Conservation (phyloP, 1,140 invertebrate genomes). For the Tribolium madens region DNA sequence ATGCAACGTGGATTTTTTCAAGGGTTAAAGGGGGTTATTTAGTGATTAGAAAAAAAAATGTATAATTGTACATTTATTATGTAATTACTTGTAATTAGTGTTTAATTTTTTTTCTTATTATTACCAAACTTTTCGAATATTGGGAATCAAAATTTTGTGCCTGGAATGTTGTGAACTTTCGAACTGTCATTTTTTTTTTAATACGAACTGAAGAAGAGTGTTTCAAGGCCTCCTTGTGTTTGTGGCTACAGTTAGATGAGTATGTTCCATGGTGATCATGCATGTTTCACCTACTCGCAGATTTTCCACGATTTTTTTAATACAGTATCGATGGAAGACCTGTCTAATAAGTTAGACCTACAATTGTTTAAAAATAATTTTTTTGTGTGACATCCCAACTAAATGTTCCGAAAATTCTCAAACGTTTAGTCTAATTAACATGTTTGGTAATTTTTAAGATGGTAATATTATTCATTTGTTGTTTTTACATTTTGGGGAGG, state of each 20-base stretch:
- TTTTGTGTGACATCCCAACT: background rate
- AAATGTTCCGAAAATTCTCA: no score
- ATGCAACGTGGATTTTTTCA: slow-evolving; percentile 4
- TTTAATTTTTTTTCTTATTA: background rate
- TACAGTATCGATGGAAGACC: background rate
- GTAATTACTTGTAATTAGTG: background rate
- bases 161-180: slow-evolving; percentile 22
- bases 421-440: no score
- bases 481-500: background rate
- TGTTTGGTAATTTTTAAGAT: background rate
- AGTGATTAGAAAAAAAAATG: background rate
- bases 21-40: slow-evolving; percentile 3
- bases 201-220: background rate
- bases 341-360: background rate
- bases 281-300: slow-evolving; percentile 22
- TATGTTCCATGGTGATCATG: slow-evolving; percentile 62
- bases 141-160: slow-evolving; percentile 26
- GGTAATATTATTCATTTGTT: no score
- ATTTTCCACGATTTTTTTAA: slow-evolving; percentile 13
- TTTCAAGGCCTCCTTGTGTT: slow-evolving; percentile 5
- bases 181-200: slow-evolving; percentile 9
- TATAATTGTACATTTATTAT: background rate
- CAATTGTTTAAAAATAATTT: background rate
- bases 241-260: slow-evolving; percentile 54
- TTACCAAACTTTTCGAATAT: background rate